Evolutionary conservation across 2,888 invertebrate species (phyloP), one percentile per base, ranked within the genome.

Genomic region (Aphodius granarius): DNA sequence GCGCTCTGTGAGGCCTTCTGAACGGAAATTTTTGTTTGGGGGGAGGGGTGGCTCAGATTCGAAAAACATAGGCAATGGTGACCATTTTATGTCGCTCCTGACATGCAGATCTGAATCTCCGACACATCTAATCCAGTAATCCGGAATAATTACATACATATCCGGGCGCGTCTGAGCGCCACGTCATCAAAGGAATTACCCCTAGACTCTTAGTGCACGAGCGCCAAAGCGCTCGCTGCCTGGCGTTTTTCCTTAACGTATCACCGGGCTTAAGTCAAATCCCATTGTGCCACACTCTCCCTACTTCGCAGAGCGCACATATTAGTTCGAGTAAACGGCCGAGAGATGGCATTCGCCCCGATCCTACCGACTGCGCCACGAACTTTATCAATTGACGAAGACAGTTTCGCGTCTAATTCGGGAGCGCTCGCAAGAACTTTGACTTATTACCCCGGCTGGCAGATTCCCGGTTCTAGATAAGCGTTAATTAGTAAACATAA

Each of bases 401-500:
- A 71, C 71, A 22, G 71, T 71, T 71, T 43, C 21, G 6, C 23
- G 23, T 43, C 23, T 71, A 71, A 71, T 71, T 71, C 71, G 20
- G 18, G 13, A 22, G 17, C 13, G 22, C 22, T 6, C 43, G 43
- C 43, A 43, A 18, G 43, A 43, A 71, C 21, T 71, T 22, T 21
- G 23, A 71, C 71, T 70, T 19, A 18, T 21, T 71, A 43, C 21
- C 21, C 71, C 17, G 18, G 9, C 23, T 15, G 71, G 22, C 71
- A 21, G 71, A 71, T 71, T 6, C 21, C 63, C 9, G 43, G 43
- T 43, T 20, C 64, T 16, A 19, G 64, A 73, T 73, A 22, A 73
- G 18, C 73, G 18, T 73, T 73, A 65, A 73, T 73, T 73, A 73
- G 73, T 65, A 65, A 19, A 65, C 73, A 72, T 72, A 72, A 63